Percentiles rank a stretch among this genome's conserved stretches.
Evolutionary conservation across 2,797 vertebrate species (phyloP).

Genomic region (Argyrosomus regius): DNA sequence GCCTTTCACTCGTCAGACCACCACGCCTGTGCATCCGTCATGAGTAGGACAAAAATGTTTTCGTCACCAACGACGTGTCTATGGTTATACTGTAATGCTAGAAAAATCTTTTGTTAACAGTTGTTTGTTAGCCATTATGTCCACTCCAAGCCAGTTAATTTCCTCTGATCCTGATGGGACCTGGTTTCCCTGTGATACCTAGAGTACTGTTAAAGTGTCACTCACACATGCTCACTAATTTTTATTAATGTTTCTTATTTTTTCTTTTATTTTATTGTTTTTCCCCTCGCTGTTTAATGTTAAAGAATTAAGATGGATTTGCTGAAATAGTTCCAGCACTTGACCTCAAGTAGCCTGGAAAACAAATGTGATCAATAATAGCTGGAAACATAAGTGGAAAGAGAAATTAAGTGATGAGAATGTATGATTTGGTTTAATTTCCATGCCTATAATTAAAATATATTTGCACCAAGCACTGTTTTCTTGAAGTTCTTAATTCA

Average conservation of each 20-base stretch:
- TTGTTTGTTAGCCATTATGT: constrained; percentile 12
- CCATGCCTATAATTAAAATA: constrained; percentile 74
- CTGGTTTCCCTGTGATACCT: constrained; percentile 39
- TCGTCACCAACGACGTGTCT: constrained; percentile 17
- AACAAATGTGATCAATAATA: constrained; percentile 2
- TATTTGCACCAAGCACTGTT: constrained; percentile 59
- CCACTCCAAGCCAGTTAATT: constrained; percentile 15
- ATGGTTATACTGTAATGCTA: constrained; percentile 7
- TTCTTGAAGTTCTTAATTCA: background rate
- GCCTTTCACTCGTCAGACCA: constrained; percentile 16
- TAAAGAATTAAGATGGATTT: constrained; percentile 27
- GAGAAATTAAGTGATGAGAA: constrained; percentile 19
- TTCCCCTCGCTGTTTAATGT: constrained; percentile 29
- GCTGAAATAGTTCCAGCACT: constrained; percentile 29
- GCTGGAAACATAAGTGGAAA: constrained; percentile 21
- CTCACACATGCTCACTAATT: background rate
- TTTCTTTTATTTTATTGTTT: background rate
- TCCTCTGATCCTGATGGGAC: constrained; percentile 29
- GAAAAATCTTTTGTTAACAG: background rate
- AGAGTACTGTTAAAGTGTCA: constrained; percentile 1
- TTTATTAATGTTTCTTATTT: constrained; percentile 20
- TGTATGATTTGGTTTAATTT: constrained; percentile 57
- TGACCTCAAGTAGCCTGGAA: constrained; percentile 30
- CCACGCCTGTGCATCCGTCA: constrained; percentile 5
- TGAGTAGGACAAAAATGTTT: constrained; percentile 20